Conservation (phyloP, 1,140 invertebrate species). For the Leptinotarsa undecemlineata region DNA sequence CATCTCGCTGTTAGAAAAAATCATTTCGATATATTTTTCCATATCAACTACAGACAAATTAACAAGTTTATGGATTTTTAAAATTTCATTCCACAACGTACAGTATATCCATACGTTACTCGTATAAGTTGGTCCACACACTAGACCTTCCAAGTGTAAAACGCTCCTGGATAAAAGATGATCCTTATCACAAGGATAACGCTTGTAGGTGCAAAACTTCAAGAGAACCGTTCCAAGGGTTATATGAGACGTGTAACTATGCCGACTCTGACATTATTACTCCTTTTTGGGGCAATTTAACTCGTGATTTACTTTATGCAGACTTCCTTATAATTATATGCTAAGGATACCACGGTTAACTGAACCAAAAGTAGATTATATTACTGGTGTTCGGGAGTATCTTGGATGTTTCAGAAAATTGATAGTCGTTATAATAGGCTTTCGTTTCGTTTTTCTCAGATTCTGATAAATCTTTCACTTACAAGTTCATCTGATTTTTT, state of each 20-base stretch:
- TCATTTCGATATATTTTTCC: too few species aligned
- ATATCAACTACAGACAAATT: too few species aligned
- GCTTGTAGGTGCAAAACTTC: background rate
- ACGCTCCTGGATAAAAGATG: background rate
- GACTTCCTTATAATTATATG: constrained; percentile 3
- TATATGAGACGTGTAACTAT: constrained; percentile 6
- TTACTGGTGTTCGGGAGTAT: background rate
- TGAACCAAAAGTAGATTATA: background rate
- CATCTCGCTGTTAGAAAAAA: too few species aligned
- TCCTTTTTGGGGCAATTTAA: constrained; percentile 6
- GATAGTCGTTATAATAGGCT: background rate
- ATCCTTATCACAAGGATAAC: background rate
- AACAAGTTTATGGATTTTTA: too few species aligned
- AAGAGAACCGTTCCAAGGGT: background rate
- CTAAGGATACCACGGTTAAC: constrained; percentile 2
- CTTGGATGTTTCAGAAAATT: background rate
- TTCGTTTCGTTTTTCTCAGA: too few species aligned
- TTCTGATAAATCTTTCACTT: too few species aligned
- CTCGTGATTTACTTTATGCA: constrained; percentile 3
- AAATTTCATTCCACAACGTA: too few species aligned
- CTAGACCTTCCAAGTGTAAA: too few species aligned
- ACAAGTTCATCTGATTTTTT: too few species aligned
- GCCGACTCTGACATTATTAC: background rate
- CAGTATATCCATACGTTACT: too few species aligned
- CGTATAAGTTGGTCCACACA: too few species aligned